phyloP scores from a whole-genome alignment of 2,113 vertebrate species.

The Lagenorhynchus albirostris region DNA sequence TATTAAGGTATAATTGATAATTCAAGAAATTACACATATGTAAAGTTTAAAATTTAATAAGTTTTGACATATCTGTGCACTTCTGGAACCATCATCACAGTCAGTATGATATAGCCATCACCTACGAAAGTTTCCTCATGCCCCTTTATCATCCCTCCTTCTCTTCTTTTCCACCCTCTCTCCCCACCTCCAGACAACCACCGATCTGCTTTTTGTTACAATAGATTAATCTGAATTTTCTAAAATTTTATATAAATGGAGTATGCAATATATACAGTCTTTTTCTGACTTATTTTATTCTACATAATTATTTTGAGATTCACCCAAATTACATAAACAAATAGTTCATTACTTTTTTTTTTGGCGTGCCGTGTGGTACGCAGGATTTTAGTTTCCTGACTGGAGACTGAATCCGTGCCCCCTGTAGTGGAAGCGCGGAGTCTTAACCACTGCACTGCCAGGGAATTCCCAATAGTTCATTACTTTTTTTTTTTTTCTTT shows the following conservation, averaged over 20 bases:
- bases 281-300: neutral
- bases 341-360: neutral
- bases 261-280: neutral
- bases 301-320: conserved; percentile 25
- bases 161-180: neutral
- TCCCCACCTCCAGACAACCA: neutral
- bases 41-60: neutral
- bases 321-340: neutral
- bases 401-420: neutral
- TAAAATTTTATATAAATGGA: neutral
- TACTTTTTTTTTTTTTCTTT: neutral
- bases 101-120: neutral
- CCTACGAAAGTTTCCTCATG: neutral
- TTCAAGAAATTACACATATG: neutral
- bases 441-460: neutral
- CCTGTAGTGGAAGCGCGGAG: neutral
- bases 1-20: neutral
- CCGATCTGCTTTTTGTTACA: neutral
- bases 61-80: neutral
- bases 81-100: neutral
- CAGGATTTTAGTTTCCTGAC: no score
- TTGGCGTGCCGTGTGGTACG: neutral
- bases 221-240: conserved; percentile 10
- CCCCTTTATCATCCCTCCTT: neutral
- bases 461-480: neutral